A percentile compares a stretch with the other conserved stretches of the same genome.
These are phyloP conservation scores for Egretta garzetta DNA, from an alignment of 2,113 vertebrate genomes.

Conservation along the genomic window DNA sequence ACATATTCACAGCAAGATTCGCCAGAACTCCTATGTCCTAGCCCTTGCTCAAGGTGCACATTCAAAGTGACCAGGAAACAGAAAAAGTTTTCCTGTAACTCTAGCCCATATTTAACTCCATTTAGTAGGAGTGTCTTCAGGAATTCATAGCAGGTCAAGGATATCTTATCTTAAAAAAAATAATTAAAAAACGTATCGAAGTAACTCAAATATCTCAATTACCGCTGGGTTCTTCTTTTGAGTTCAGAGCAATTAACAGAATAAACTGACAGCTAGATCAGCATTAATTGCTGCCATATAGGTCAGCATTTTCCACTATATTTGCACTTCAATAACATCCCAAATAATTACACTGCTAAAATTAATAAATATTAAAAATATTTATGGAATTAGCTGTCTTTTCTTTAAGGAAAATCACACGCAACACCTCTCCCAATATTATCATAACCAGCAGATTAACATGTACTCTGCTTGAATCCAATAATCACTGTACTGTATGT, in stretches of 20 bases:
- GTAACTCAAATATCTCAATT: not conserved
- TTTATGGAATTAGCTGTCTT: not conserved
- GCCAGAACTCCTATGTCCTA: not conserved
- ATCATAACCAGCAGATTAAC: not conserved
- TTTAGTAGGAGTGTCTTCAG: not conserved
- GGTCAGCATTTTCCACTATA: not conserved
- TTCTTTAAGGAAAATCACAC: not conserved
- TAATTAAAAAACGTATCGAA: not conserved
- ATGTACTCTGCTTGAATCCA: not conserved
- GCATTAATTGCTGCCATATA: not conserved
- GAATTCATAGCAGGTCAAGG: not conserved
- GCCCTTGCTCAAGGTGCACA: not conserved
- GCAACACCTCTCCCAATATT: not conserved
- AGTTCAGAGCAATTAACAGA: not conserved
- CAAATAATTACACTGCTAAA: not conserved
- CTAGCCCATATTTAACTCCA: not conserved
- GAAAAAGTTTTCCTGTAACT: not conserved
- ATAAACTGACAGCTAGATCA: not conserved
- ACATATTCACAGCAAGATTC: not conserved
- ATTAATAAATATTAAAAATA: not conserved
- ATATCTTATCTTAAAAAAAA: not conserved
- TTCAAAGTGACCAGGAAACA: not conserved
- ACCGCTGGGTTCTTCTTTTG: not conserved
- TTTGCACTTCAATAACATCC: not conserved
- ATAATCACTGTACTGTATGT: not conserved